These are phyloP conservation scores for Poecilia gillii DNA, from an alignment of 2,797 vertebrate genomes.

Conservation along the genomic window DNA sequence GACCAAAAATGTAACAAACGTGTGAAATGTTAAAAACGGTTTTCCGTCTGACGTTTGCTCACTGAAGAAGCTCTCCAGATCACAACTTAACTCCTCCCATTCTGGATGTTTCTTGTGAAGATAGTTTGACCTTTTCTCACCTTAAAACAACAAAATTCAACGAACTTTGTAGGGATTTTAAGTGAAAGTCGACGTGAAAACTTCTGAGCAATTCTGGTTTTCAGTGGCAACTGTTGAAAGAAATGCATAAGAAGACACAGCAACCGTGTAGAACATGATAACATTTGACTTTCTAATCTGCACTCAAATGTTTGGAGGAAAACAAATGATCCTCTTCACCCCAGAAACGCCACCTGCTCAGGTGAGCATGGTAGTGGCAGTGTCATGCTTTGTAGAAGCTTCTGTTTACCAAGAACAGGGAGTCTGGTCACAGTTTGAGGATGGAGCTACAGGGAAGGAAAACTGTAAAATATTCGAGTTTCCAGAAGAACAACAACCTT, in stretches of 20 bases:
- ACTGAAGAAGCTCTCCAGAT: neutral
- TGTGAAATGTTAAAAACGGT: neutral
- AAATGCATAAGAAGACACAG: neutral
- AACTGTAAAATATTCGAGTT: neutral
- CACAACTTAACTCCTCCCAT: neutral
- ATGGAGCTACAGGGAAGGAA: neutral
- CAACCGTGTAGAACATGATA: neutral
- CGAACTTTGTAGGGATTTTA: neutral
- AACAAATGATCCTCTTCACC: neutral
- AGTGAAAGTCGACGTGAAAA: neutral
- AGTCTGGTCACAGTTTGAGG: neutral
- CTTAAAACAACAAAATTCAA: neutral
- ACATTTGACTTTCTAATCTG: neutral
- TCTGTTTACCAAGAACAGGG: neutral
- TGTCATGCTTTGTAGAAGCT: neutral
- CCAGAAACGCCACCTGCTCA: neutral
- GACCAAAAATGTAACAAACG: neutral
- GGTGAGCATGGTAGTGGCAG: neutral
- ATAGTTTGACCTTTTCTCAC: neutral
- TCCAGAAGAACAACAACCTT: neutral
- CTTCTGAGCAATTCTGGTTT: neutral
- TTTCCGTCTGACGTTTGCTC: neutral
- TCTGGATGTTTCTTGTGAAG: neutral
- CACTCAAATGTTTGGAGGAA: neutral
- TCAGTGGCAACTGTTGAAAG: neutral